phyloP scores from a whole-genome alignment of 2,113 vertebrate genomes.

The Tricholaema leucomelas region DNA sequence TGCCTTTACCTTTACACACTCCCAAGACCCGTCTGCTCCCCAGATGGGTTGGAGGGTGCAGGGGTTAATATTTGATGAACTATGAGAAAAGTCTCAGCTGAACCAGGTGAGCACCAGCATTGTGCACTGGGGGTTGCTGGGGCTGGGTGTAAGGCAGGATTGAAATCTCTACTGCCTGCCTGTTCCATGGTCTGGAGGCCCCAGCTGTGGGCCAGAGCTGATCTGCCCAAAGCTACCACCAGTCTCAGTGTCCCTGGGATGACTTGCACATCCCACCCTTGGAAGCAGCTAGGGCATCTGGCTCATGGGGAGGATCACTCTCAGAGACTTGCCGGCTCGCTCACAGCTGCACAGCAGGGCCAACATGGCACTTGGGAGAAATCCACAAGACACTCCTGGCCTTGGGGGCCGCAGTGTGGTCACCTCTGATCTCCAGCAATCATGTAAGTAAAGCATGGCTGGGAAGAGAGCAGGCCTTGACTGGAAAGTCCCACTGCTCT shows the following conservation, averaged over 20 bases:
- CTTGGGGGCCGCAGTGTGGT: background rate
- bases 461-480: constrained; percentile 15
- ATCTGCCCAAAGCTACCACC: background rate
- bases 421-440: background rate
- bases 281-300: background rate
- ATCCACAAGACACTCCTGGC: background rate
- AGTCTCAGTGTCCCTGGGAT: background rate
- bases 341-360: rapidly evolving
- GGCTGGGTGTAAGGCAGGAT: background rate
- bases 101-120: background rate
- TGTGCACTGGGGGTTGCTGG: background rate
- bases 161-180: background rate
- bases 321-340: background rate
- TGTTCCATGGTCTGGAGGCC: background rate
- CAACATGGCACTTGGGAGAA: background rate
- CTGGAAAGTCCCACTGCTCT: constrained; percentile 39
- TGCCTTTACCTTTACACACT: background rate
- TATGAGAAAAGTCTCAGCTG: background rate
- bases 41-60: background rate
- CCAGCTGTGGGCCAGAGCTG: background rate
- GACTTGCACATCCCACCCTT: background rate
- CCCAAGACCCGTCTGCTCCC: background rate
- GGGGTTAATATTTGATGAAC: background rate
- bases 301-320: rapidly evolving
- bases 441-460: background rate